Evolutionary conservation across 2,888 invertebrate species (phyloP).

Genomic region (Phengaris alcon): DNA sequence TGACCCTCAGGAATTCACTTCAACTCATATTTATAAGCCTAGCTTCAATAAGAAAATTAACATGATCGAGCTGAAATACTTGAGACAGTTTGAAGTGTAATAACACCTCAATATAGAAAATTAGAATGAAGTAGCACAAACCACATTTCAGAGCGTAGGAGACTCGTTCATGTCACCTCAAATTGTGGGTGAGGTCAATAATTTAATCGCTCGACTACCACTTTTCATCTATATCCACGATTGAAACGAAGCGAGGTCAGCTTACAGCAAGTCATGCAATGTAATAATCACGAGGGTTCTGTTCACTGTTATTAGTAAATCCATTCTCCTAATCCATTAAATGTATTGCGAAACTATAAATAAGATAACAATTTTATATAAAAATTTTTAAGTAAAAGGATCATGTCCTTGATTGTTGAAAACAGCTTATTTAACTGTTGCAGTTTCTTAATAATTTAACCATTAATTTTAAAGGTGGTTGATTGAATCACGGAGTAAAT

Average conservation of each 20-base stretch:
- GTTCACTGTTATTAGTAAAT: conserved; percentile 30
- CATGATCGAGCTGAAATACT: neutral
- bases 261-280: conserved; percentile 37
- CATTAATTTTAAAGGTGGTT: no score
- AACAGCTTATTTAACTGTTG: neutral
- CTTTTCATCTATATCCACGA: conserved; percentile 26
- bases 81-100: neutral
- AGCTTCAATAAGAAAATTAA: neutral
- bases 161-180: neutral
- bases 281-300: conserved; percentile 35
- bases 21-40: neutral
- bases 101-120: neutral
- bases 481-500: no score
- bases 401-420: neutral
- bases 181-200: conserved; percentile 11
- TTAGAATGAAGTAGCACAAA: conserved; percentile 1
- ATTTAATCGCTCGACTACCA: conserved; percentile 24
- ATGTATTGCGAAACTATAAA: conserved; percentile 19
- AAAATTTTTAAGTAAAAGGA: neutral
- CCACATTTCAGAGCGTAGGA: neutral
- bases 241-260: conserved; percentile 36
- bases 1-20: neutral
- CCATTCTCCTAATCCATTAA: conserved; percentile 30
- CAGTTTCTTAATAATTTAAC: no score
- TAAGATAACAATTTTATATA: neutral